phyloP scores from a whole-genome alignment of 2,888 invertebrate genomes.

The Spodoptera littoralis region DNA sequence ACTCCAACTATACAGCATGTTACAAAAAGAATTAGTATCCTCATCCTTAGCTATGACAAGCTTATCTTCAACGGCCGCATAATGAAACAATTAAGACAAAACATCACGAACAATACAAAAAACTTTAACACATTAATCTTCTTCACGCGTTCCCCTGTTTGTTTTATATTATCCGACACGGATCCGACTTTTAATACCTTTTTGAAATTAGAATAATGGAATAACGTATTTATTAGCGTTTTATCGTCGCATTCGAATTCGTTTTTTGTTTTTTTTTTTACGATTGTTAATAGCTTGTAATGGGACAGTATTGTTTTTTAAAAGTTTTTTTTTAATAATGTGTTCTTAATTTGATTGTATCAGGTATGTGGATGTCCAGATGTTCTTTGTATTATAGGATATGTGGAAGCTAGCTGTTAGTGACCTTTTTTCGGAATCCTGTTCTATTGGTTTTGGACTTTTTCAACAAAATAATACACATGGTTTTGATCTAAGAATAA shows the following conservation, averaged over 20 bases:
- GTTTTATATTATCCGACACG: slow-evolving; percentile 77
- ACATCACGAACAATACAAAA: slow-evolving; percentile 53
- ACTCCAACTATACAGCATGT: slow-evolving; percentile 38
- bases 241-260: slow-evolving; percentile 56
- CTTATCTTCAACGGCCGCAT: slow-evolving; percentile 74
- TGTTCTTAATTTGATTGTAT: neutral
- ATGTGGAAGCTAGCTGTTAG: neutral
- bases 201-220: slow-evolving; percentile 62
- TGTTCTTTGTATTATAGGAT: no score
- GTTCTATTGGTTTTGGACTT: no score
- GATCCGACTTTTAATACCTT: slow-evolving; percentile 70
- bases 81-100: slow-evolving; percentile 84
- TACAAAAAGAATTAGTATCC: slow-evolving; percentile 59
- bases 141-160: slow-evolving; percentile 74
- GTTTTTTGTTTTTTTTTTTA: slow-evolving; percentile 7
- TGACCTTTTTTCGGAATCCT: no score
- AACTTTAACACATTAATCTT: slow-evolving; percentile 74
- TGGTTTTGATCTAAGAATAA: no score
- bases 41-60: slow-evolving; percentile 56
- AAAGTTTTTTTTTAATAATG: neutral
- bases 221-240: slow-evolving; percentile 58
- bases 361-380: neutral
- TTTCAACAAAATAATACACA: no score
- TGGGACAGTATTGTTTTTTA: neutral
- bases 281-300: slow-evolving; percentile 23